phyloP scores from a whole-genome alignment of 2,113 vertebrate genomes.

The Zingel zingel region DNA sequence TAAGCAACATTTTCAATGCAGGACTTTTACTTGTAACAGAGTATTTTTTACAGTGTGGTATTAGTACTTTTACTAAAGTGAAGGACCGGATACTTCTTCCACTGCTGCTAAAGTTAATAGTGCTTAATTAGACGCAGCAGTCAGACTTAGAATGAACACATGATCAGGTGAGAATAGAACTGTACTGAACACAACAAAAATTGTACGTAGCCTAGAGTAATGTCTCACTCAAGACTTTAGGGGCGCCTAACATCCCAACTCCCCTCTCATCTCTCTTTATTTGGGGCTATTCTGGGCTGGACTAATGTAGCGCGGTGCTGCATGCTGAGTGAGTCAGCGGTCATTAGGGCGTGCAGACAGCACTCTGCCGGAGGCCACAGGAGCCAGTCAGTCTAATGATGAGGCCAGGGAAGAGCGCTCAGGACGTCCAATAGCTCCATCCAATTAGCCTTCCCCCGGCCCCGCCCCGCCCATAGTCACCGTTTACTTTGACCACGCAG shows the following conservation, averaged over 20 bases:
- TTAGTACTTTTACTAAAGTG: too few species aligned
- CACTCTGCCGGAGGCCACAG: slow-evolving; percentile 75
- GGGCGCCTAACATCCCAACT: slow-evolving; percentile 46
- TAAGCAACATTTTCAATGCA: too few species aligned
- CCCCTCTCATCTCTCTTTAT: slow-evolving; percentile 68
- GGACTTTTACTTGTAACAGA: too few species aligned
- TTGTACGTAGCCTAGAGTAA: slow-evolving; percentile 22
- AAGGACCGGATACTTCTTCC: too few species aligned
- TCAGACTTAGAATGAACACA: neutral
- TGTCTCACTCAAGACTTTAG: slow-evolving; percentile 52
- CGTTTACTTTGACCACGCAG: neutral
- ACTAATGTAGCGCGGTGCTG: slow-evolving; percentile 70
- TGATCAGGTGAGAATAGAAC: neutral
- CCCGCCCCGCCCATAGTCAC: slow-evolving; percentile 39
- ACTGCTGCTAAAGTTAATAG: neutral
- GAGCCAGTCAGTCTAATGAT: slow-evolving; percentile 80
- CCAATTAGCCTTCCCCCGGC: slow-evolving; percentile 48
- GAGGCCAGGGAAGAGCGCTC: slow-evolving; percentile 63
- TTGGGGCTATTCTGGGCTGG: slow-evolving; percentile 71
- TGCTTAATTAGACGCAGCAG: neutral
- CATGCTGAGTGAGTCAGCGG: slow-evolving; percentile 78
- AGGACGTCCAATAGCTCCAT: slow-evolving; percentile 61
- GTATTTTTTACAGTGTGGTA: too few species aligned
- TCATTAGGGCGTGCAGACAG: slow-evolving; percentile 77
- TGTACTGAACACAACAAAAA: neutral